Conservation (phyloP, 2,113 vertebrate genomes). For the Catharus fuscescens region DNA sequence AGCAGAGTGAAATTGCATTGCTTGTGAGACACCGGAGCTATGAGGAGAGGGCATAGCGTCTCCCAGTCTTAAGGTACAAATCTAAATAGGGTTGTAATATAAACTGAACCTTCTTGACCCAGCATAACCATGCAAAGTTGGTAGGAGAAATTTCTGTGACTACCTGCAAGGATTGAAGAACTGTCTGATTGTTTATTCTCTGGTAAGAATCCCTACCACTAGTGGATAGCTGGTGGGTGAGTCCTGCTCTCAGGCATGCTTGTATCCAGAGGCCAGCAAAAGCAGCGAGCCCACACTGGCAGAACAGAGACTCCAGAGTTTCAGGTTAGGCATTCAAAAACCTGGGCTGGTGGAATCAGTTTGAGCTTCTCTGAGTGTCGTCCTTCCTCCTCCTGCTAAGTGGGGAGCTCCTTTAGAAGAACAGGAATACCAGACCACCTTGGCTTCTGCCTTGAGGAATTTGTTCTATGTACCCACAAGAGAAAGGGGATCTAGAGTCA, state of each 20-base stretch:
- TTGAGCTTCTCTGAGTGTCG: neutral
- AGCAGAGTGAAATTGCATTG: neutral
- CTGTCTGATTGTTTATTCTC: neutral
- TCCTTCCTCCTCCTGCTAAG: neutral
- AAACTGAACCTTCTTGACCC: neutral
- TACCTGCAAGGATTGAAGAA: neutral
- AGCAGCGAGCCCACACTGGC: fast-evolving
- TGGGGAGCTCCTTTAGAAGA: neutral
- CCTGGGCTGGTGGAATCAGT: neutral
- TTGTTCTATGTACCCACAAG: fast-evolving
- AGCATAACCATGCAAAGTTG: neutral
- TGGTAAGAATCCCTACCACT: neutral
- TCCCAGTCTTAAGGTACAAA: neutral
- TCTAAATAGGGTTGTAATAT: neutral
- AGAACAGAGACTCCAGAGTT: neutral
- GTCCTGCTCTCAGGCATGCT: neutral
- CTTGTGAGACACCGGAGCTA: neutral
- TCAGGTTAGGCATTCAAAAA: neutral
- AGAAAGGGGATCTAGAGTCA: neutral
- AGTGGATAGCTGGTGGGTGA: neutral
- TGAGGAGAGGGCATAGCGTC: fast-evolving
- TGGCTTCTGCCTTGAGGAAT: neutral
- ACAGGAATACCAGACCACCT: neutral
- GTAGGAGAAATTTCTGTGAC: neutral
- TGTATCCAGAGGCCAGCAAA: neutral